Percentiles rank a stretch among this genome's conserved stretches.
phyloP scores from a whole-genome alignment of 2,888 invertebrate genomes.

The Ptycholaimellus sp. region DNA sequence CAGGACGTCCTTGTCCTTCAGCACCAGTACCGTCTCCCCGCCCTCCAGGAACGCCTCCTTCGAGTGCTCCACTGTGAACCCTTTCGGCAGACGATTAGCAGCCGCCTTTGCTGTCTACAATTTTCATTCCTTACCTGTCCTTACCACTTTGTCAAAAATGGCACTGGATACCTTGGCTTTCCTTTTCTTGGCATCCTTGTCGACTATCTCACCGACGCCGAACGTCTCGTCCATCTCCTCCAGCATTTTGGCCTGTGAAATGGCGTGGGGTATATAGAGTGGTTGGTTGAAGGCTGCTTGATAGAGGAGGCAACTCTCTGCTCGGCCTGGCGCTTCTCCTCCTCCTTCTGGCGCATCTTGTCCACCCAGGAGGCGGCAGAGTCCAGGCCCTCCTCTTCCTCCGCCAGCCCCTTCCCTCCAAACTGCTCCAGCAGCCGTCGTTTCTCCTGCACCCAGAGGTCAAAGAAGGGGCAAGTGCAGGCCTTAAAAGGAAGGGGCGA shows the following conservation, averaged over 20 bases:
- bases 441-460: too few species aligned
- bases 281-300: not conserved
- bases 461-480: too few species aligned
- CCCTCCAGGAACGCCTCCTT: slow-evolving; percentile 19
- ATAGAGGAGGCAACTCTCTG: slow-evolving; percentile 36
- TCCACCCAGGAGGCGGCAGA: slow-evolving; percentile 47
- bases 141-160: too few species aligned
- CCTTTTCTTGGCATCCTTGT: slow-evolving; percentile 40
- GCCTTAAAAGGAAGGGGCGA: too few species aligned
- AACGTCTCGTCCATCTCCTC: slow-evolving; percentile 86
- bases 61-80: slow-evolving; percentile 59
- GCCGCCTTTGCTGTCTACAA: slow-evolving; percentile 45
- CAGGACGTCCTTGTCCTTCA: slow-evolving; percentile 65
- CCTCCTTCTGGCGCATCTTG: slow-evolving; percentile 47
- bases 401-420: slow-evolving; percentile 36
- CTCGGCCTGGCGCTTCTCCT: slow-evolving; percentile 57
- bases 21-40: slow-evolving; percentile 55
- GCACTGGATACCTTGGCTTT: slow-evolving; percentile 5
- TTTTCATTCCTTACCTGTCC: too few species aligned
- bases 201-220: slow-evolving; percentile 60
- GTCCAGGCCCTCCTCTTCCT: slow-evolving; percentile 44
- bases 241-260: slow-evolving; percentile 53
- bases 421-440: slow-evolving; percentile 41
- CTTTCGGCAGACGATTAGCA: too few species aligned
- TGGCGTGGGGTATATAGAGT: not conserved